Conservation (phyloP, 1,140 invertebrate species). For the Drosophila equinoxialis region DNA sequence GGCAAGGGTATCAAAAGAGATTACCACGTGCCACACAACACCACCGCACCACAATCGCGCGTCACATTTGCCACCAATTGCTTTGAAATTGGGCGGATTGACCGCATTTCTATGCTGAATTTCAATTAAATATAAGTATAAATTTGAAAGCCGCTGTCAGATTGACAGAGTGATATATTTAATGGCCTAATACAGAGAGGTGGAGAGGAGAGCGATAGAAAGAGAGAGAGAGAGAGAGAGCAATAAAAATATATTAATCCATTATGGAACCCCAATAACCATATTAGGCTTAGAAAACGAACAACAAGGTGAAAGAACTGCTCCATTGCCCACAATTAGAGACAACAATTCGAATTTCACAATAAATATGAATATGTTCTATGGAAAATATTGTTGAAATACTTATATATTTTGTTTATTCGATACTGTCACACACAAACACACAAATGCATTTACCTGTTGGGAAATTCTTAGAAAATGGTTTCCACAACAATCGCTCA, state of each 20-base stretch:
- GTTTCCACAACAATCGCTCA: too few relatives aligned
- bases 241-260: slow-evolving; percentile 3
- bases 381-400: too few relatives aligned
- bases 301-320: slow-evolving; percentile 4
- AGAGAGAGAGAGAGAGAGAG: slow-evolving; percentile 12
- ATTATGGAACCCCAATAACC: not conserved
- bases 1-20: not conserved
- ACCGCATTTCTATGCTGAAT: slow-evolving; percentile 13
- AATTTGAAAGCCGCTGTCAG: slow-evolving; percentile 8
- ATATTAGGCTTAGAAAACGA: slow-evolving; percentile 26
- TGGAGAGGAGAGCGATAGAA: not conserved
- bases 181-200: slow-evolving; percentile 26
- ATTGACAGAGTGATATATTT: slow-evolving; percentile 18
- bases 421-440: too few relatives aligned
- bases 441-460: too few relatives aligned
- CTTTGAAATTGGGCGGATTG: slow-evolving; percentile 13
- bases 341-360: too few relatives aligned
- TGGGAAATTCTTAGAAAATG: too few relatives aligned
- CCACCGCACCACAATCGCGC: not conserved
- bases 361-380: too few relatives aligned
- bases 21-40: slow-evolving; percentile 5
- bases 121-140: slow-evolving; percentile 14
- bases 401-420: too few relatives aligned
- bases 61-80: slow-evolving; percentile 4
- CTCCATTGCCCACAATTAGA: too few relatives aligned